Base-by-base conservation (phyloP, 2,888 invertebrate genomes). In the Agriopis marginaria region DNA sequence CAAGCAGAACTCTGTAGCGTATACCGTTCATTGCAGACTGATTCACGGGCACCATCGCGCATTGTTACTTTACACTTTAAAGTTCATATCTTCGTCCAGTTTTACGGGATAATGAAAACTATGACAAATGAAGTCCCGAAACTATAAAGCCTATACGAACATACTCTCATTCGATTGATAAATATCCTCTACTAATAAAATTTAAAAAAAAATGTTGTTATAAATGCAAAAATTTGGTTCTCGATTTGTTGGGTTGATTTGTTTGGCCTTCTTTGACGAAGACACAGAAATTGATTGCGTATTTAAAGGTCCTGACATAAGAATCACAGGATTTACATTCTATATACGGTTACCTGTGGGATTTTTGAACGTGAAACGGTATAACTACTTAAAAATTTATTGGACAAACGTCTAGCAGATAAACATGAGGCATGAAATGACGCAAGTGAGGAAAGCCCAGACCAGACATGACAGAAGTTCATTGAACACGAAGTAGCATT, bases 1-100 rank as follows among this genome's bases (percentile, higher is more conserved):
- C 90, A 90, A 91, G 87, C 86, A 84, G 83, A 87, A 62, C 62
- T 61, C 60, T 83, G 55, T 82, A 82, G 77, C 83, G 74, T 81
- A 82, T 84, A 81, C 86, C 83, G 86, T 85, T 86, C 83, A 61
- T 51, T 56, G 56, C 51, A 39, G 82, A 82, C 79, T 81, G 81
- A 88, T 85, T 47, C 7, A 5, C 32, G 32, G 32, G 32, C 32
- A 2, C 32, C 32, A 32, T 32, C 32, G 32, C 3, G 32, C 32
- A 17, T 23, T 23, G 14, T 17, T 51, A 5, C 5, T 40, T 7
- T 54, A 12, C 40, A 14, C 23, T 32, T 47, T 47, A 32, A 32
- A 32, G 17, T 32, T 32, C 5, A 32, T 32, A 32, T 47, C 12
- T 47, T 47, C 47, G n/a, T 5, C 47, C 42, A 42, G 42, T 2